phyloP scores from a whole-genome alignment of 2,113 vertebrate species.

The Ranitomeya imitator region DNA sequence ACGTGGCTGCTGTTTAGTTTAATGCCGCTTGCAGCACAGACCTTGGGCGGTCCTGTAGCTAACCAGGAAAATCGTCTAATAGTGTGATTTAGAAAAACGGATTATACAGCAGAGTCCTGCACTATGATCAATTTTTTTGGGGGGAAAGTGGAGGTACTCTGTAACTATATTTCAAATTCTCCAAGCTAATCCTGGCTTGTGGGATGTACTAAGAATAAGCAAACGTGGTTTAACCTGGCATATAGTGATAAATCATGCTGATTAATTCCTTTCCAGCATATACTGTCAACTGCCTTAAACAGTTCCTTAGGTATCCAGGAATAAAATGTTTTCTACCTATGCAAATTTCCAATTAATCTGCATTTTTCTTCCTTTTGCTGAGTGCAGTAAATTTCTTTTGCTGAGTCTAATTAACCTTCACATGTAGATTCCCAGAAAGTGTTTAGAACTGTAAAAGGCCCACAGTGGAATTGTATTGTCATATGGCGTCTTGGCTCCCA shows the following conservation, averaged over 20 bases:
- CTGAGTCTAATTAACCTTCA: conserved; percentile 49
- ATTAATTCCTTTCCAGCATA: conserved; percentile 24
- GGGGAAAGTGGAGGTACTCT: neutral
- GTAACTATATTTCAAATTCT: neutral
- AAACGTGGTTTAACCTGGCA: neutral
- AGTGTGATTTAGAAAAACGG: no score
- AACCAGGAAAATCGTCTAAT: no score
- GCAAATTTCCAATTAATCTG: conserved; percentile 41
- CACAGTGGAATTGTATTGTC: conserved; percentile 37
- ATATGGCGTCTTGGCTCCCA: neutral
- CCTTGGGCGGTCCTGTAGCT: no score
- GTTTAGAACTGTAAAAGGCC: conserved; percentile 36
- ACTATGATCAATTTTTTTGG: neutral
- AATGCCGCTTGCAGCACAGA: no score
- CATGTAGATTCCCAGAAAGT: conserved; percentile 26
- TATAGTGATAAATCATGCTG: conserved; percentile 35
- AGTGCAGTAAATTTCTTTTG: conserved; percentile 37
- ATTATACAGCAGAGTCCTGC: no score
- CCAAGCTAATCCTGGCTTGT: neutral
- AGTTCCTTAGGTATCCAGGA: neutral
- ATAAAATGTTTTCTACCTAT: conserved; percentile 40
- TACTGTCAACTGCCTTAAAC: conserved; percentile 5
- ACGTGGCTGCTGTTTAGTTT: no score
- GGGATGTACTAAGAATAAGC: conserved; percentile 54
- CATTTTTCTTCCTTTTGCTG: conserved; percentile 35